These are phyloP conservation scores for Philonicus albiceps DNA, from an alignment of 2,888 invertebrate genomes.

Conservation along the genomic window DNA sequence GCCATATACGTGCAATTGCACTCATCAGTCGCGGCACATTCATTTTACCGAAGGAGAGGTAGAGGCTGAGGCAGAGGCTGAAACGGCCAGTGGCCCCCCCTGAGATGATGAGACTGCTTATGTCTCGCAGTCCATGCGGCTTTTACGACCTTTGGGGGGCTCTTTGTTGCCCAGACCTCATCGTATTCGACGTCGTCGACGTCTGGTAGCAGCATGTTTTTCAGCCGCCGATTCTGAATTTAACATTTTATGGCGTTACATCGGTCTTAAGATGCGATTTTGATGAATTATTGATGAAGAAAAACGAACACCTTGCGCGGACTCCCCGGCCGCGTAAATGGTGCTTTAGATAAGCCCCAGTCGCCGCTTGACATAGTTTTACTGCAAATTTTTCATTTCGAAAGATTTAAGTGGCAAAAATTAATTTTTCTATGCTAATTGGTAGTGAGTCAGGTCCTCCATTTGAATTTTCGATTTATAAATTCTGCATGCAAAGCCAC, in stretches of 20 bases:
- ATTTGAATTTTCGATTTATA: background rate
- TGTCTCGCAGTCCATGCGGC: background rate
- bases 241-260: conserved; percentile 12
- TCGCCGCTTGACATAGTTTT: background rate
- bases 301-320: background rate
- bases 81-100: background rate
- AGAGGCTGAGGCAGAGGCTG: no score
- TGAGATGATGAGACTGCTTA: background rate
- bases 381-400: background rate
- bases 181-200: background rate
- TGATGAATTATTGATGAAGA: conserved; percentile 36
- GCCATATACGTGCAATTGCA: background rate
- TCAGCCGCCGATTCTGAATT: background rate
- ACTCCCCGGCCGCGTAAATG: background rate
- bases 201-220: background rate
- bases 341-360: background rate
- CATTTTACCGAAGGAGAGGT: background rate
- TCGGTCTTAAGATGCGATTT: background rate
- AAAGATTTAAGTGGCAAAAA: background rate
- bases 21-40: background rate
- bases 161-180: background rate
- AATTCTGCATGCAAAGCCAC: background rate
- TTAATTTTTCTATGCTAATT: conserved; percentile 9
- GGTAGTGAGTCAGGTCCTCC: background rate
- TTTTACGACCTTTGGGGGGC: background rate